A percentile compares a stretch with the other conserved stretches of the same genome.
Conservation (phyloP, 1,140 invertebrate species). For the Coelopa frigida region DNA sequence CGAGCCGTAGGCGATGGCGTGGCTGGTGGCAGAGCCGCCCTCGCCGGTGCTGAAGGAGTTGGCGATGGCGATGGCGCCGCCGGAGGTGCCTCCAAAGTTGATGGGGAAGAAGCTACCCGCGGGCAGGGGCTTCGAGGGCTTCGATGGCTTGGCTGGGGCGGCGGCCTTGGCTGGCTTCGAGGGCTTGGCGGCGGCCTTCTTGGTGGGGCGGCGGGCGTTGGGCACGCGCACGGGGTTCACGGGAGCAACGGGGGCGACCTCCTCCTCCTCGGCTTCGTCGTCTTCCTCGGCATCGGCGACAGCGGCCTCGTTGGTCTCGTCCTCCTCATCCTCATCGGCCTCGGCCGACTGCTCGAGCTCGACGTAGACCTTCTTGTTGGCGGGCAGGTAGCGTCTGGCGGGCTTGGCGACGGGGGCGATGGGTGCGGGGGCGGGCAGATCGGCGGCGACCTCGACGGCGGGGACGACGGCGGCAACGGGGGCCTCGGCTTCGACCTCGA, state of each 20-base stretch:
- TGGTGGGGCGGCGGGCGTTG: slow-evolving; percentile 29
- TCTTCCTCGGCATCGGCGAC: slow-evolving; percentile 14
- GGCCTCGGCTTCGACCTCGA: slow-evolving; percentile 16
- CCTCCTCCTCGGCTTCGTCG: slow-evolving; percentile 29
- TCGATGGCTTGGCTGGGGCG: slow-evolving; percentile 20
- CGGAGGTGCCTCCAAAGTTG: slow-evolving; percentile 50
- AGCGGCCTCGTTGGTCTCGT: slow-evolving; percentile 36
- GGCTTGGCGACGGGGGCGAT: slow-evolving; percentile 29
- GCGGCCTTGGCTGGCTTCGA: slow-evolving; percentile 22
- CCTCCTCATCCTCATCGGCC: slow-evolving; percentile 46
- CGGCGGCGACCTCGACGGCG: slow-evolving; percentile 24
- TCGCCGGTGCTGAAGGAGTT: slow-evolving; percentile 61
- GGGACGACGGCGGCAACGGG: slow-evolving; percentile 16
- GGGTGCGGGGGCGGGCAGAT: slow-evolving; percentile 30
- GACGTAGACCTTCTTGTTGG: slow-evolving; percentile 33
- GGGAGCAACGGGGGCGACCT: slow-evolving; percentile 23
- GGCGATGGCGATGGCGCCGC: slow-evolving; percentile 55
- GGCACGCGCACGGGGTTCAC: slow-evolving; percentile 22
- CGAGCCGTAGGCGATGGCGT: slow-evolving; percentile 60
- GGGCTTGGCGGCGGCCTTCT: slow-evolving; percentile 14
- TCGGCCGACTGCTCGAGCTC: slow-evolving; percentile 39
- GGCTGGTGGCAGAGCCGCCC: slow-evolving; percentile 59
- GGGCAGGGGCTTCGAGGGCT: slow-evolving; percentile 26
- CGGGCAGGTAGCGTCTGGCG: slow-evolving; percentile 35
- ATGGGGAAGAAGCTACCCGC: slow-evolving; percentile 56